These are phyloP conservation scores for Lepisosteus osseus DNA, from an alignment of 2,113 vertebrate species.

Conservation along the genomic window DNA sequence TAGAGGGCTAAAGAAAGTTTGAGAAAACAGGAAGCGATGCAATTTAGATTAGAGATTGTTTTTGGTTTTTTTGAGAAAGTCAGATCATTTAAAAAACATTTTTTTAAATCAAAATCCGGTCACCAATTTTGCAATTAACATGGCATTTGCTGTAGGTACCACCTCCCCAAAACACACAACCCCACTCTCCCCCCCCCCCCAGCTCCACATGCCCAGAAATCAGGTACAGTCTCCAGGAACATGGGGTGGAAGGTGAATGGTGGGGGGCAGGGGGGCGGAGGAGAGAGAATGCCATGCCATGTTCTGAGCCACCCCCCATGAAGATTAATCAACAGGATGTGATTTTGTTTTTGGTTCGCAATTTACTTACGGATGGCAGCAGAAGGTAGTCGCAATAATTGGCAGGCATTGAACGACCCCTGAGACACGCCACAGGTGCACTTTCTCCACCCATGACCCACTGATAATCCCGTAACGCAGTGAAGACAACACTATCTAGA, in stretches of 20 bases:
- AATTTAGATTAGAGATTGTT: too few relatives aligned
- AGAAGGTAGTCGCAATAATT: constrained; percentile 79
- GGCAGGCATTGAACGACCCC: constrained; percentile 74
- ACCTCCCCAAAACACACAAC: constrained; percentile 19
- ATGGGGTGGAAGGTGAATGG: constrained; percentile 19
- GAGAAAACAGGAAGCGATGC: too few relatives aligned
- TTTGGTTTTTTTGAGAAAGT: too few relatives aligned
- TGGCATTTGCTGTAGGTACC: constrained; percentile 33
- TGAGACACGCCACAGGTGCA: constrained; percentile 70
- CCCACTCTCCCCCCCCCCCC: constrained; percentile 12
- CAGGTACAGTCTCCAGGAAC: constrained; percentile 14
- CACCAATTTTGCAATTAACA: constrained; percentile 25
- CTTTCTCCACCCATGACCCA: constrained; percentile 60
- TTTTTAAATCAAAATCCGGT: neutral
- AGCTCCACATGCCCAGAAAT: neutral
- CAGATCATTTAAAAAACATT: too few relatives aligned
- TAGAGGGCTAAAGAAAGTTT: too few relatives aligned
- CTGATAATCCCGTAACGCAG: constrained; percentile 68
- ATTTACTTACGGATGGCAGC: constrained; percentile 81
- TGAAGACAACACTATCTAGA: constrained; percentile 67
- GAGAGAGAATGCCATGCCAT: constrained; percentile 7
- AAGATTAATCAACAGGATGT: neutral
- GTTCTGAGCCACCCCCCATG: neutral
- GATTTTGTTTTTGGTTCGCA: neutral
- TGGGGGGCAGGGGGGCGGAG: neutral